A percentile compares a stretch with the other conserved stretches of the same genome.
Conservation (phyloP, 2,797 vertebrate genomes). For the Chloroceryle inda region DNA sequence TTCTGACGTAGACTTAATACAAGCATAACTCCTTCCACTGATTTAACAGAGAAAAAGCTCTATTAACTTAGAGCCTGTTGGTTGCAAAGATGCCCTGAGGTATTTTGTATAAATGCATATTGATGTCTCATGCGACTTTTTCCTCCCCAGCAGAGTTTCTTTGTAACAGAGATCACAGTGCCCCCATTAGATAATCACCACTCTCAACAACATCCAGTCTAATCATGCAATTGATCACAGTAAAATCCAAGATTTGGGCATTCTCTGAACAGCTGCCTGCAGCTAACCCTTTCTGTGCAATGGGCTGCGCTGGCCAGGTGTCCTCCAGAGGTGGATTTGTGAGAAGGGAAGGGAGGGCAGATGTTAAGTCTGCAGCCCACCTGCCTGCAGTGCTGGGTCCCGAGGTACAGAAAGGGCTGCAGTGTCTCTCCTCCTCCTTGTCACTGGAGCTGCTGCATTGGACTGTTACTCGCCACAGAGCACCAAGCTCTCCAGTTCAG, state of each 20-base stretch:
- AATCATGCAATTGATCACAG: constrained; percentile 3
- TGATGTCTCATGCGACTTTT: not conserved
- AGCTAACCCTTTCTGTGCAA: not conserved
- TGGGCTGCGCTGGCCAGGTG: not conserved
- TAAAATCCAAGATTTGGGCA: constrained; percentile 22
- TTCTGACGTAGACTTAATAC: not conserved
- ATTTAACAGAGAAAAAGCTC: constrained; percentile 11
- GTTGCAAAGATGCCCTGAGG: not conserved
- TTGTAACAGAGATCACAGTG: constrained; percentile 11
- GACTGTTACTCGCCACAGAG: not conserved
- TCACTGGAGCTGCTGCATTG: not conserved
- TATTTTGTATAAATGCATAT: constrained; percentile 32
- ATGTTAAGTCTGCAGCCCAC: not conserved
- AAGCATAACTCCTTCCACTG: not conserved
- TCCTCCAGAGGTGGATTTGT: not conserved
- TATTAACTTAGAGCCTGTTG: not conserved
- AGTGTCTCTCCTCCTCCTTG: not conserved
- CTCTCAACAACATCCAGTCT: not conserved
- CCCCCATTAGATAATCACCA: not conserved
- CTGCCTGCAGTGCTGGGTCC: not conserved
- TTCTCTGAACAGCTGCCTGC: not conserved
- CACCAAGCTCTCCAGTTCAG: not conserved
- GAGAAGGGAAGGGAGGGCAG: not conserved
- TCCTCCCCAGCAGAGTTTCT: constrained; percentile 12
- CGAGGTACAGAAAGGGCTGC: accelerated